Conservation (phyloP, 2,888 invertebrate species). For the Ornithoptera alexandrae region DNA sequence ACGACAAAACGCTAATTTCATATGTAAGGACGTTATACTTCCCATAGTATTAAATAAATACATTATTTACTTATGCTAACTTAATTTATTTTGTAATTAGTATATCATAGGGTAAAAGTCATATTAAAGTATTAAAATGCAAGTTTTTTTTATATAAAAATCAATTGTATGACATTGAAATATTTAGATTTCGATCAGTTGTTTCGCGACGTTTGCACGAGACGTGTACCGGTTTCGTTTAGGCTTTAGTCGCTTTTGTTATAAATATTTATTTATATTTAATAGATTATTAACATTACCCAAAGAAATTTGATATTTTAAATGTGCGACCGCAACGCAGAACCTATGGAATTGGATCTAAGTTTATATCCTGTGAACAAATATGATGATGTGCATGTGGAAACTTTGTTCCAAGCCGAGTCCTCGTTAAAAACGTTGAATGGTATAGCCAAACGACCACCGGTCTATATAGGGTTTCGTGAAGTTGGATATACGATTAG, state of each 20-base stretch:
- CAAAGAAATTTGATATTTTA: neutral
- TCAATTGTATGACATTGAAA: constrained; percentile 6
- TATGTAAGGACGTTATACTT: too few relatives aligned
- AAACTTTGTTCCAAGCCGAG: neutral
- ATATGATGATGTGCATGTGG: neutral
- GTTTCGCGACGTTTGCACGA: constrained; percentile 5
- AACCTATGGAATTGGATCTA: neutral
- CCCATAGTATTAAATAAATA: neutral
- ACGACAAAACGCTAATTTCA: too few relatives aligned
- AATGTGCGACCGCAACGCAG: neutral
- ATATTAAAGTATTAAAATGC: neutral
- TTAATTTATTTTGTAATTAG: neutral
- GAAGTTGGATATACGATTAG: constrained; percentile 1
- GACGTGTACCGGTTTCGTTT: neutral
- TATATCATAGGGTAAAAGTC: neutral
- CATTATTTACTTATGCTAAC: neutral
- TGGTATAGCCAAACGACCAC: neutral
- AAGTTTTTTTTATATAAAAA: neutral
- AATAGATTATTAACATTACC: neutral
- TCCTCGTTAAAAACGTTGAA: constrained; percentile 4
- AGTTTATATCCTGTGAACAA: neutral
- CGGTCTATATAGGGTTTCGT: constrained; percentile 1
- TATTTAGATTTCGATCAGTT: constrained; percentile 11
- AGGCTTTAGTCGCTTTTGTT: neutral
- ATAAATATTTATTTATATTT: neutral